phyloP scores from a whole-genome alignment of 2,888 invertebrate genomes.

The Harpalus rubripes region DNA sequence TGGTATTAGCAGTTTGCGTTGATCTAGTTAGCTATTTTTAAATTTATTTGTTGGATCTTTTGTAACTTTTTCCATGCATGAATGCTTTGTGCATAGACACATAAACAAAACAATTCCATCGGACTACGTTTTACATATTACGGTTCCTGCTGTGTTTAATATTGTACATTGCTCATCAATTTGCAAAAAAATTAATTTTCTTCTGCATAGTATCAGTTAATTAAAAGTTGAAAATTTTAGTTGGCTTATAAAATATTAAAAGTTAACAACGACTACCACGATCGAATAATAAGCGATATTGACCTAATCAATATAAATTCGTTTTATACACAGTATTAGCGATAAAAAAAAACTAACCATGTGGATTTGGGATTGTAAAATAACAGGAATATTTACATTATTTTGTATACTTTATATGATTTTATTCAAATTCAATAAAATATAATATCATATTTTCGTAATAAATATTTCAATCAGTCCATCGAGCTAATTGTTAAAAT shows the following conservation, averaged over 20 bases:
- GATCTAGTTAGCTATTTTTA: not conserved
- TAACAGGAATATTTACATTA: no score
- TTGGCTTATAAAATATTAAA: not conserved
- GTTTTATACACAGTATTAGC: no score
- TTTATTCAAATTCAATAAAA: no score
- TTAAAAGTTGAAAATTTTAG: not conserved
- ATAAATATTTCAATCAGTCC: no score
- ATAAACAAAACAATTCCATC: not conserved
- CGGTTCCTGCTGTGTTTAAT: not conserved
- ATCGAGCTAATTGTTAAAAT: no score
- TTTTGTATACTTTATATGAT: no score
- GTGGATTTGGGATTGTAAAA: no score
- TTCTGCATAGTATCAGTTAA: not conserved
- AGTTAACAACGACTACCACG: no score
- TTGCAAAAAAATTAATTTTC: not conserved
- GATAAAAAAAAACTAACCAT: no score
- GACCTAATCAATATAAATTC: no score
- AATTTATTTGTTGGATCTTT: slow-evolving; percentile 1
- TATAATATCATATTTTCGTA: no score
- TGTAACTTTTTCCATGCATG: not conserved
- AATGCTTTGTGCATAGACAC: not conserved
- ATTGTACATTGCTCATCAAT: not conserved
- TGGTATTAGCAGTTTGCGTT: not conserved
- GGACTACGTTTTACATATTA: not conserved
- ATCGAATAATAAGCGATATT: no score